Percentiles rank a stretch among this genome's conserved stretches.
phyloP scores from a whole-genome alignment of 2,888 invertebrate species.

The Silvanus unidentatus region DNA sequence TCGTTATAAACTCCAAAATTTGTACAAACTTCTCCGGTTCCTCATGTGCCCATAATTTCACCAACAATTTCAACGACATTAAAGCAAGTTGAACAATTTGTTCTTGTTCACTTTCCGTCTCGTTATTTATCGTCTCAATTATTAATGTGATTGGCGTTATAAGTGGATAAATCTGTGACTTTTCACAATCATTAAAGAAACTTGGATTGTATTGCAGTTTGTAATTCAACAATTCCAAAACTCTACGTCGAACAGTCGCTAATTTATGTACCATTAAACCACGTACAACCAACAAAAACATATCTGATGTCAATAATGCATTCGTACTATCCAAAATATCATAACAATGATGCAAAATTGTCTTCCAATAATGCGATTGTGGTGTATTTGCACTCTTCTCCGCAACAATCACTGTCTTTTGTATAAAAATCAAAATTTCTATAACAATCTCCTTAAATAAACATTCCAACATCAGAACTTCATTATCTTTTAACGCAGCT shows the following conservation, averaged over 20 bases:
- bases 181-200: constrained; percentile 51
- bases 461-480: constrained; percentile 52
- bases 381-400: constrained; percentile 56
- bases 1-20: constrained; percentile 62
- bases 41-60: constrained; percentile 62
- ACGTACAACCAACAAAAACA: constrained; percentile 74
- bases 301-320: constrained; percentile 67
- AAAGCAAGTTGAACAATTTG: constrained; percentile 77
- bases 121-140: constrained; percentile 49
- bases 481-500: constrained; percentile 49
- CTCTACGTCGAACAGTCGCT: constrained; percentile 67
- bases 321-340: constrained; percentile 77
- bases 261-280: constrained; percentile 67
- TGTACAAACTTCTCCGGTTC: constrained; percentile 66
- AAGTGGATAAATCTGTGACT: constrained; percentile 50
- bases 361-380: constrained; percentile 73
- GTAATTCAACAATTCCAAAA: constrained; percentile 78
- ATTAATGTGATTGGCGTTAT: constrained; percentile 58
- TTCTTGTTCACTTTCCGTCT: constrained; percentile 54
- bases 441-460: constrained; percentile 66
- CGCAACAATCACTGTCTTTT: constrained; percentile 56
- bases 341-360: constrained; percentile 70
- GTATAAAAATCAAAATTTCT: constrained; percentile 61
- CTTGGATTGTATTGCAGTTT: constrained; percentile 67
- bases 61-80: constrained; percentile 75